Evolutionary conservation across 2,113 vertebrate species (phyloP).

Genomic region (Myiozetetes cayanensis): DNA sequence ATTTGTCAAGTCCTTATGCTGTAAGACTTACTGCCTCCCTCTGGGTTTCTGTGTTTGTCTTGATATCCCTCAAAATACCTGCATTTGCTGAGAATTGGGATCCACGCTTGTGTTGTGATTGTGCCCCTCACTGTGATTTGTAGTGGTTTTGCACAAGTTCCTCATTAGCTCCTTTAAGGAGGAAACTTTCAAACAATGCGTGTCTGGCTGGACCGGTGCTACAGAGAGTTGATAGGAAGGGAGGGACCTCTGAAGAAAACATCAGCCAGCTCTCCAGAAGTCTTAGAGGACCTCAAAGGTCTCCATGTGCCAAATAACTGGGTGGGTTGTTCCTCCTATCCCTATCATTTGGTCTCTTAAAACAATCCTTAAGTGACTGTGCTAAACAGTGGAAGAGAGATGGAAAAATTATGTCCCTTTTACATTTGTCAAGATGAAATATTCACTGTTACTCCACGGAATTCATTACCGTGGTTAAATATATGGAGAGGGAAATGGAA

Average conservation of each 20-base stretch:
- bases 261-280: not conserved
- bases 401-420: not conserved
- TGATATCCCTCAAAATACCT: not conserved
- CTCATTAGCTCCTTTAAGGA: not conserved
- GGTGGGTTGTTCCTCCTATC: not conserved
- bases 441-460: not conserved
- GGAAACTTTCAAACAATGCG: not conserved
- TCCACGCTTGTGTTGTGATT: not conserved
- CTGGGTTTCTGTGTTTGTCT: not conserved
- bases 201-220: not conserved
- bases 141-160: not conserved
- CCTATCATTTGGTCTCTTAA: not conserved
- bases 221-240: not conserved
- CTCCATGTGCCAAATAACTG: not conserved
- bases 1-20: not conserved
- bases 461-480: not conserved
- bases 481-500: not conserved
- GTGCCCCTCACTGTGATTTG: not conserved
- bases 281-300: not conserved
- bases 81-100: not conserved
- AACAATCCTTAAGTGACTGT: not conserved
- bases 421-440: not conserved
- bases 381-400: not conserved
- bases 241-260: not conserved
- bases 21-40: not conserved